phyloP scores from a whole-genome alignment of 2,888 invertebrate species.

The Lordiphosa andalusiaca region DNA sequence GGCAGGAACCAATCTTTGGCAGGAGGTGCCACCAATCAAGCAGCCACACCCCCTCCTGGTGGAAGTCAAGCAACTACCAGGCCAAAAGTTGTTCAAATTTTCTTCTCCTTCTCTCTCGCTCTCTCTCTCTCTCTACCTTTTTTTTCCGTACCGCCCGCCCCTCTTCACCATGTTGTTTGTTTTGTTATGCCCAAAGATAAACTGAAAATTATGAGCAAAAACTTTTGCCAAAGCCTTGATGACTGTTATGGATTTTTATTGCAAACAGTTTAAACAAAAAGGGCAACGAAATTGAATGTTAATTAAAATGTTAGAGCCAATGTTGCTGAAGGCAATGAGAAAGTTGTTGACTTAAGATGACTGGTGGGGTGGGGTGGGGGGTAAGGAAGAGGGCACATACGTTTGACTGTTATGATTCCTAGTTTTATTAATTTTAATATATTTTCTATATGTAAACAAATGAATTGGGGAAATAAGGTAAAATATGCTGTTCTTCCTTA shows the following conservation, averaged over 20 bases:
- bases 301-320: slow-evolving; percentile 36
- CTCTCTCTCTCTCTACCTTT: background rate
- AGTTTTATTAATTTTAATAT: too few species aligned
- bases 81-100: too few species aligned
- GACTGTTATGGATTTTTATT: slow-evolving; percentile 45
- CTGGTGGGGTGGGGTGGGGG: too few species aligned
- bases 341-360: slow-evolving; percentile 2
- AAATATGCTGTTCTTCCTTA: too few species aligned
- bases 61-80: too few species aligned
- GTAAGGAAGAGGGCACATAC: too few species aligned
- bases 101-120: too few species aligned
- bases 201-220: slow-evolving; percentile 43
- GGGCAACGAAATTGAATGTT: slow-evolving; percentile 27
- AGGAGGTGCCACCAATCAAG: slow-evolving; percentile 16
- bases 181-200: slow-evolving; percentile 38
- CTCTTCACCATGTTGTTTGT: slow-evolving; percentile 1
- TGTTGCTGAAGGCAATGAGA: slow-evolving; percentile 2
- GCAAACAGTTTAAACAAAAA: slow-evolving; percentile 31
- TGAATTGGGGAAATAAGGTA: too few species aligned
- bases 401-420: too few species aligned
- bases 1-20: background rate
- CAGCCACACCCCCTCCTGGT: slow-evolving; percentile 7
- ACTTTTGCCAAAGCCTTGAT: slow-evolving; percentile 27
- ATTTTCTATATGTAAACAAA: too few species aligned
- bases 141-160: too few species aligned